Conservation (phyloP, 2,888 invertebrate species). For the Sympetrum striolatum region DNA sequence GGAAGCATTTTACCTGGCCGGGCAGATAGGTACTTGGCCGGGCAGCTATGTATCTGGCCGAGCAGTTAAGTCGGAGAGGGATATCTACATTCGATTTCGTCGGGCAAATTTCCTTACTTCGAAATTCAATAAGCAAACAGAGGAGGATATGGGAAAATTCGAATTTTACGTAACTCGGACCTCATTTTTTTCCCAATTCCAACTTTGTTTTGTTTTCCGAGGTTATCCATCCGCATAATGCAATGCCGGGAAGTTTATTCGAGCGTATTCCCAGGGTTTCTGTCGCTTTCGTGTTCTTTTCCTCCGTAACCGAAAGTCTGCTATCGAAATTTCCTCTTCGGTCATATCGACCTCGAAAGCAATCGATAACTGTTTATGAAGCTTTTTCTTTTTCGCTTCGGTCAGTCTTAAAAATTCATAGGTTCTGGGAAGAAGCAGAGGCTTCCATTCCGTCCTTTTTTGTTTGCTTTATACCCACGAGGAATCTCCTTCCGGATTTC, state of each 20-base stretch:
- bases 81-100: too few relatives aligned
- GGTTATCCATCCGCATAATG: not conserved
- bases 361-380: constrained; percentile 33
- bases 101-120: too few relatives aligned
- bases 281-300: not conserved
- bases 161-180: not conserved
- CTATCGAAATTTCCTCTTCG: not conserved
- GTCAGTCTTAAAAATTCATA: constrained; percentile 30
- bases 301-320: not conserved
- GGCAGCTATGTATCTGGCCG: too few relatives aligned
- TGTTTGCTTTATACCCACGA: constrained; percentile 12
- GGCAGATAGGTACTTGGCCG: too few relatives aligned
- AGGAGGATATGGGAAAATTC: not conserved
- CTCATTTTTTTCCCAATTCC: not conserved
- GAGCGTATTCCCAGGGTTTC: not conserved
- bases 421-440: constrained; percentile 16
- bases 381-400: not conserved
- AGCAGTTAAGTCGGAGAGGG: too few relatives aligned
- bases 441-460: not conserved
- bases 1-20: too few relatives aligned
- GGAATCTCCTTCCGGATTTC: not conserved
- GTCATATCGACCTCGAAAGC: constrained; percentile 3
- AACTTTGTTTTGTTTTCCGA: not conserved
- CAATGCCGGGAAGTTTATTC: too few relatives aligned
- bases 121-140: not conserved